phyloP scores from a whole-genome alignment of 2,888 invertebrate species.

The Tetheella fluctuosa region DNA sequence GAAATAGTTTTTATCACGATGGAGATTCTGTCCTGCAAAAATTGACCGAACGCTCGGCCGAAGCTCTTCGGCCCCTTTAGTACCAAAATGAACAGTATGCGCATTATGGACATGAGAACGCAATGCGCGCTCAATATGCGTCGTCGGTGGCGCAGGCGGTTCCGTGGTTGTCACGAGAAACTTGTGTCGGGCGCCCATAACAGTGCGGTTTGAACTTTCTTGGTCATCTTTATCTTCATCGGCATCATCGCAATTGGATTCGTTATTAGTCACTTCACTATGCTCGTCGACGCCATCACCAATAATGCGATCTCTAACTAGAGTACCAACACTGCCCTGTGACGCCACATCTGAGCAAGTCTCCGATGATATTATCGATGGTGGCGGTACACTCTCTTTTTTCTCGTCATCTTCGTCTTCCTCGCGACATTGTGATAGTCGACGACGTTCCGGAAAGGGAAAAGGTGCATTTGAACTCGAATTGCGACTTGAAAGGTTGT shows the following conservation, averaged over 20 bases:
- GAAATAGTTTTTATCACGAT: constrained; percentile 91
- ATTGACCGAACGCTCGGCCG: constrained; percentile 86
- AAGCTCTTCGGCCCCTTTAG: constrained; percentile 82
- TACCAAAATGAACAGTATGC: constrained; percentile 88
- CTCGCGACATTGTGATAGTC: constrained; percentile 92
- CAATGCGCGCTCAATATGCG: constrained; percentile 74
- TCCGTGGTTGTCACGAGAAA: constrained; percentile 72
- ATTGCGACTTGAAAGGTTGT: constrained; percentile 86
- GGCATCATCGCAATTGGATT: constrained; percentile 21
- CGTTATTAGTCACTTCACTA: constrained; percentile 33
- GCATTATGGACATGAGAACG: constrained; percentile 81
- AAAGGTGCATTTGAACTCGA: constrained; percentile 68
- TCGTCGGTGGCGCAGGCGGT: constrained; percentile 57
- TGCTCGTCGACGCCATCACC: constrained; percentile 36
- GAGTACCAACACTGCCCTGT: constrained; percentile 33
- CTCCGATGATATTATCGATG: constrained; percentile 41
- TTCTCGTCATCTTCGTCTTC: constrained; percentile 91
- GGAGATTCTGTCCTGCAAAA: constrained; percentile 84
- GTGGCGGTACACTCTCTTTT: constrained; percentile 55
- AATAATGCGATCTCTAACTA: constrained; percentile 34
- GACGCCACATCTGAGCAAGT: constrained; percentile 39
- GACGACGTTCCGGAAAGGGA: constrained; percentile 84
- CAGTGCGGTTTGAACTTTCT: constrained; percentile 64
- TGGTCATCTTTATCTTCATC: constrained; percentile 53
- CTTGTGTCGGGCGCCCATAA: constrained; percentile 74